Evolutionary conservation across 2,888 invertebrate genomes (phyloP), one percentile per base, ranked within the genome.

Genomic region (Drosophila antonietae): DNA sequence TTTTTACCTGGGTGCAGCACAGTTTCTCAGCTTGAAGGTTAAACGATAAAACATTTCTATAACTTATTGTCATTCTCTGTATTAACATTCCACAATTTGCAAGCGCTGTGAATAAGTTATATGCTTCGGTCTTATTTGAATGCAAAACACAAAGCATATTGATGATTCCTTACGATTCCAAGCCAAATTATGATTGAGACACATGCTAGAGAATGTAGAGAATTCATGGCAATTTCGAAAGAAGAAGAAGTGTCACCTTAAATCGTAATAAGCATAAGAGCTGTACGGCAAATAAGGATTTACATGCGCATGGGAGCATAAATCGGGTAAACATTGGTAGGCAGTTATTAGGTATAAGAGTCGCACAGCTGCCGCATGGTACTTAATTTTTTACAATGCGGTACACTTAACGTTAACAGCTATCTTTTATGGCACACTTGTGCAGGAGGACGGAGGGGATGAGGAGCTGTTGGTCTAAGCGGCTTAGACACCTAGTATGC

Each of bases 321-420:
- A 74, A 63, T 76, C 70, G 75, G 62, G 41, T 70, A 69, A 69
- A 15, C 65, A 70, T 77, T 74, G 79, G 55, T 56, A 59, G 69
- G 69, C 62, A 66, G 69, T 73, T 73, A 53, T 58, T 66, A 58
- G 28, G 39, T 63, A 53, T 46, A 72, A 39, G 46, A 39, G n/a
- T 23, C 20, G 49, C 44, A 47, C 76, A 79, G 66, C 80, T 79
- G 76, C 66, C 63, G 47, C 75, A 53, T 33, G 49, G 63, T 73
- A 73, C 79, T 81, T 80, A 78, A 81, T 80, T 63, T 79, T 78
- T 70, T 70, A 78, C 79, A 80, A 78, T 81, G 69, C 69, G 55
- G 68, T 57, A 43, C 65, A 66, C 66, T 75, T 72, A 63, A 71
- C 57, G 68, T 78, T 66, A 69, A 65, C 63, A 75, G 75, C 75